Evolutionary conservation across 2,797 vertebrate genomes (phyloP).

Genomic region (Macrochelys suwanniensis): DNA sequence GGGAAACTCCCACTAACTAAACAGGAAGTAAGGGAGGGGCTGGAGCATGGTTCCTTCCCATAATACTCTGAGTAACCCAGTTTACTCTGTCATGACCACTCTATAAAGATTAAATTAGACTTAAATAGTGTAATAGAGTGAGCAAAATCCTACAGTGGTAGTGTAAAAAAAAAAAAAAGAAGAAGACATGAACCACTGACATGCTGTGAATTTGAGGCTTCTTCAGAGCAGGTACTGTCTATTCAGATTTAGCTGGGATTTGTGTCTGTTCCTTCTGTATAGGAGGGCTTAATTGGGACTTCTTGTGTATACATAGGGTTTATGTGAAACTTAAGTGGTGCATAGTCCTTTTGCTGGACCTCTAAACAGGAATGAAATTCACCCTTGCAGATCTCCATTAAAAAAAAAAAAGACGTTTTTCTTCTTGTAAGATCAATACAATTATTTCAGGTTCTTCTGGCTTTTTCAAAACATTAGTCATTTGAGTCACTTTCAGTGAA

Average conservation of each 20-base stretch:
- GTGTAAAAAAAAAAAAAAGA: neutral
- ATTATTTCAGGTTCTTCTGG: too few species aligned
- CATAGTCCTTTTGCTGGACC: too few species aligned
- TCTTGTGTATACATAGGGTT: neutral
- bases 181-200: neutral
- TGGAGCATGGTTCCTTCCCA: neutral
- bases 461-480: too few species aligned
- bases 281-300: neutral
- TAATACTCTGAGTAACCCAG: neutral
- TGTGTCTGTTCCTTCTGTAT: neutral
- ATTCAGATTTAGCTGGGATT: neutral
- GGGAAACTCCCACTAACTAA: neutral
- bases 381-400: neutral
- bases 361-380: neutral
- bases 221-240: conserved; percentile 8
- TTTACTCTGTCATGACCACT: neutral
- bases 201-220: neutral
- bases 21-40: neutral
- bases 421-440: too few species aligned
- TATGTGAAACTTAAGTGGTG: too few species aligned
- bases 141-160: neutral
- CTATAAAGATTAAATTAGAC: too few species aligned
- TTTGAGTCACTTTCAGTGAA: too few species aligned
- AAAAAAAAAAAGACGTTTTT: neutral
- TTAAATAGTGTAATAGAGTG: too few species aligned